Base-by-base conservation (phyloP, 2,797 vertebrate species). In the Nyctibius grandis region DNA sequence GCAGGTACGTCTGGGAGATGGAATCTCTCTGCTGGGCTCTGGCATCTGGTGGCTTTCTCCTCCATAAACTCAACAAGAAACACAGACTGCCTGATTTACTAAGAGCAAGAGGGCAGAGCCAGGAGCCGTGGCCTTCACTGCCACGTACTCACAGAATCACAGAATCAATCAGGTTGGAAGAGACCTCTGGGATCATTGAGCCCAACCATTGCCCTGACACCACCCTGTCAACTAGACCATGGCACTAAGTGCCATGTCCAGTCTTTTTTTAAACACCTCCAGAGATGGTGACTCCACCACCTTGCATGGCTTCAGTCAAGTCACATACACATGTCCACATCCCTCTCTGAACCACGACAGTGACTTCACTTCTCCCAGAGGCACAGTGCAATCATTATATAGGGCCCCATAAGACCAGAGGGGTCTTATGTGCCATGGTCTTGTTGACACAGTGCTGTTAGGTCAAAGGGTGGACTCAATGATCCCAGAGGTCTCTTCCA, bases 281-380 rank as follows among this genome's bases (percentile, higher is more conserved):
- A n/a, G n/a, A n/a, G n/a, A n/a, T n/a, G n/a, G n/a, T n/a, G n/a
- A n/a, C n/a, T n/a, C n/a, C n/a, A n/a, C n/a, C n/a, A n/a, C n/a
- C 40, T 42, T 42, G 15, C 40, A 42, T 40, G 15, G 40, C 40
- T 42, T 42, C 40, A 42, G 40, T n/a, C 36, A 33, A 40, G 18
- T 57, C 9, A 2, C 33, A 4, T 9, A 0, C 2, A 2, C 0
- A 5, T 12, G 15, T n/a, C 45, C 29, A 25, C 22, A n/a, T 9
- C n/a, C 69, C 60, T 42, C 28, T 54, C 84, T 33, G 40, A 84
- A 44, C 40, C 53, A 7, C 0, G 1, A 28, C 25, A 31, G 29
- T 0, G 11, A 67, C 15, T 81, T 48, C 28, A 5, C 15, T 28
- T 28, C 50, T 48, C 11, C 20, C 5, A 40, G 48, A 59, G 57